phyloP scores from a whole-genome alignment of 2,888 invertebrate species.

The Drosophila robusta region DNA sequence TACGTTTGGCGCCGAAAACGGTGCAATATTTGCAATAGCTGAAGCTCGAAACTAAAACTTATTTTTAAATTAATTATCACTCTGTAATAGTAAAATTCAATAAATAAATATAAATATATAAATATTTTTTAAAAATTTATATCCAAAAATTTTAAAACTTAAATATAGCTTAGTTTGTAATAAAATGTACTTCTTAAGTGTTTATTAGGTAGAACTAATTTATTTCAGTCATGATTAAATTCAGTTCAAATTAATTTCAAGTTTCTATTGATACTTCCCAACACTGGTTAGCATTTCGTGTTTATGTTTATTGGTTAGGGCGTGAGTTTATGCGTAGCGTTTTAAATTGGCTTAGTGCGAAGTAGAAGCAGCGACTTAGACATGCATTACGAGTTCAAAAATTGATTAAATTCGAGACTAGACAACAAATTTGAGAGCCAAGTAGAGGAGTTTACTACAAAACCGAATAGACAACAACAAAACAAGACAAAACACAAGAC shows the following conservation, averaged over 20 bases:
- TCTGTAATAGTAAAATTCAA: no score
- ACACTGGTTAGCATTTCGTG: conserved; percentile 16
- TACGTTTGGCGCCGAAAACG: no score
- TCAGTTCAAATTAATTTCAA: conserved; percentile 3
- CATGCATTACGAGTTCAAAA: conserved; percentile 67
- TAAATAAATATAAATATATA: no score
- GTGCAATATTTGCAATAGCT: no score
- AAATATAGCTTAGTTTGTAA: neutral
- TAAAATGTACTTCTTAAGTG: neutral
- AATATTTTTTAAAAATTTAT: no score
- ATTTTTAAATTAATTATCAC: no score
- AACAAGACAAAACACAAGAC: conserved; percentile 55
- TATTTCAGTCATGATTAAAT: conserved; percentile 21
- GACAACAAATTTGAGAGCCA: conserved; percentile 47
- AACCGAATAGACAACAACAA: conserved; percentile 69
- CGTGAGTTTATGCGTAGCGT: conserved; percentile 50
- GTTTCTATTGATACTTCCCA: conserved; percentile 11
- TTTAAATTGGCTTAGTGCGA: conserved; percentile 52
- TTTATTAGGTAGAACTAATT: neutral
- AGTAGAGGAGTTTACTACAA: conserved; percentile 75
- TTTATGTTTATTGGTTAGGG: conserved; percentile 34
- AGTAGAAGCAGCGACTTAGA: conserved; percentile 50
- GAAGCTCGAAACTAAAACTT: no score
- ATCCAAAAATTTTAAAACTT: no score
- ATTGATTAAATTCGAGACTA: conserved; percentile 24